A percentile compares a stretch with the other conserved stretches of the same genome.
Evolutionary conservation across 2,113 vertebrate species (phyloP).

Genomic region (Atherinomorus stipes): DNA sequence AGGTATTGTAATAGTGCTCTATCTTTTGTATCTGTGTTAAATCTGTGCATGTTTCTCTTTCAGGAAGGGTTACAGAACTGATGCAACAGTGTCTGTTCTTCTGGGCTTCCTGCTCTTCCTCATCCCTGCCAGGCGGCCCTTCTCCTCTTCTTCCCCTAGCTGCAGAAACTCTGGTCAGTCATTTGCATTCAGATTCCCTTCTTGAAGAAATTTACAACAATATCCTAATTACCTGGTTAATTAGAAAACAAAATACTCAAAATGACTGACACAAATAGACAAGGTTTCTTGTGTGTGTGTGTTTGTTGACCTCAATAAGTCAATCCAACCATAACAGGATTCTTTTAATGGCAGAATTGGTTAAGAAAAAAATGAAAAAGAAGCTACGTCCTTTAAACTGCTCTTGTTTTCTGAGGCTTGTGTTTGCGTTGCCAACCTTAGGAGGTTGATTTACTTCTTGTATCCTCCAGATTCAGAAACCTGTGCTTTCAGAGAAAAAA

Average conservation of each 20-base stretch:
- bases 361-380: no score
- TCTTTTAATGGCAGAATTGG: not conserved
- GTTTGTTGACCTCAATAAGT: not conserved
- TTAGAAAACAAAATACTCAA: not conserved
- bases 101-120: slow-evolving; percentile 98
- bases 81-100: slow-evolving; percentile 96
- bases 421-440: not conserved
- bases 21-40: not conserved
- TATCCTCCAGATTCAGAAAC: not conserved
- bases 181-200: not conserved
- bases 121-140: slow-evolving; percentile 91
- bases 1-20: no score
- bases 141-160: slow-evolving; percentile 83
- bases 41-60: not conserved
- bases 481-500: slow-evolving; percentile 1
- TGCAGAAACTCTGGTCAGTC: slow-evolving; percentile 80
- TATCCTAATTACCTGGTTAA: no score
- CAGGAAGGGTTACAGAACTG: slow-evolving; percentile 96
- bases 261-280: not conserved
- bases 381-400: not conserved
- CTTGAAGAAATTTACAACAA: no score
- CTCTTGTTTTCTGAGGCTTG: not conserved
- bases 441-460: slow-evolving; percentile 6
- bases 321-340: not conserved
- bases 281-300: not conserved